phyloP scores from a whole-genome alignment of 2,797 vertebrate genomes.

The Hapalemur alaotrensis region DNA sequence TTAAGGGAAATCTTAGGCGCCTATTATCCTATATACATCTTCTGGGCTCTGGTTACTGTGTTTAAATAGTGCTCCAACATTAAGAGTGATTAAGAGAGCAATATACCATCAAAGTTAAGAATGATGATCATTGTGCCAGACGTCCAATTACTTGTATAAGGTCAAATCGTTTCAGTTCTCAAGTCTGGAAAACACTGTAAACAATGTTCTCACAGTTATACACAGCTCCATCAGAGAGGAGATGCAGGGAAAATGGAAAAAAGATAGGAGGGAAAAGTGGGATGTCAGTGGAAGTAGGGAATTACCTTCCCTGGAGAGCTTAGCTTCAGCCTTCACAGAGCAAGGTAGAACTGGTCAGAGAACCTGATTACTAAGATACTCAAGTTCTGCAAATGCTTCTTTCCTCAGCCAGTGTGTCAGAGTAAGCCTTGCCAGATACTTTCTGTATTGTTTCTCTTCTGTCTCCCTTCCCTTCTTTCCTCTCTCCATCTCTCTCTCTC shows the following conservation, averaged over 20 bases:
- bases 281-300: neutral
- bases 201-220: neutral
- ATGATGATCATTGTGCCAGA: conserved; percentile 37
- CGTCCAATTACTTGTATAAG: conserved; percentile 39
- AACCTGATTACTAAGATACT: neutral
- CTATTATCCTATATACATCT: neutral
- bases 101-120: conserved; percentile 9
- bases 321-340: neutral
- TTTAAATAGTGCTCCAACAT: conserved; percentile 49
- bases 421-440: neutral
- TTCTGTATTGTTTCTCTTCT: neutral
- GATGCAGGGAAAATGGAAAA: neutral
- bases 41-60: neutral
- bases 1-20: neutral
- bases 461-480: neutral
- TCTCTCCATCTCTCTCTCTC: neutral
- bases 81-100: conserved; percentile 29
- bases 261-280: neutral
- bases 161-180: conserved; percentile 50
- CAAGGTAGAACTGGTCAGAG: neutral
- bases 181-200: conserved; percentile 63
- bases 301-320: neutral
- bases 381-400: neutral
- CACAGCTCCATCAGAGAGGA: neutral
- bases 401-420: neutral